Evolutionary conservation across 2,888 invertebrate species (phyloP).

Genomic region (Cancer borealis): DNA sequence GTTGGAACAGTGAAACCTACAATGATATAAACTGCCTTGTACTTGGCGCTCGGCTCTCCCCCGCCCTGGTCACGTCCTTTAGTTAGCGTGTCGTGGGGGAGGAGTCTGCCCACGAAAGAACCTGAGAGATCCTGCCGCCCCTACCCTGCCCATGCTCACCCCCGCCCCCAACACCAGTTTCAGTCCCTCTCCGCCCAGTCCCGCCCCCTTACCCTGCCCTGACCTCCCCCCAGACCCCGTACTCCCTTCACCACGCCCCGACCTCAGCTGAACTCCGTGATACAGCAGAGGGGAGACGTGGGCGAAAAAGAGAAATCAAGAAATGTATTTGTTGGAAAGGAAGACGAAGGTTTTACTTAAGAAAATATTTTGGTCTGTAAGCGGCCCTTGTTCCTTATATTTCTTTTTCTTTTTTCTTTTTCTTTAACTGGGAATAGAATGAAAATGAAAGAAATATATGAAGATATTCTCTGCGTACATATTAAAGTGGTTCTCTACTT

Average conservation of each 20-base stretch:
- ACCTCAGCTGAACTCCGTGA: not conserved
- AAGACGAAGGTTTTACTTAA: not conserved
- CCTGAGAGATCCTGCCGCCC: not conserved
- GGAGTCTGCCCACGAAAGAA: conserved; percentile 59
- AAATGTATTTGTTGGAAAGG: not conserved
- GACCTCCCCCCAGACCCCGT: not conserved
- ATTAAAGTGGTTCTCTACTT: not conserved
- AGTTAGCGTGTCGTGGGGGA: conserved; percentile 52
- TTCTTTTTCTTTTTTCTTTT: not conserved
- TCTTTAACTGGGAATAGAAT: not conserved
- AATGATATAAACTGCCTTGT: conserved; percentile 59
- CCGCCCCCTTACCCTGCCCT: not conserved
- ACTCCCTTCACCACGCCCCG: not conserved
- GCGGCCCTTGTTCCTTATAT: not conserved
- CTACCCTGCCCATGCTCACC: not conserved
- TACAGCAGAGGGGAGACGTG: conserved; percentile 20
- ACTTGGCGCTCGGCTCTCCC: conserved; percentile 46
- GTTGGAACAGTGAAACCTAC: conserved; percentile 54
- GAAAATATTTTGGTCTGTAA: conserved; percentile 1
- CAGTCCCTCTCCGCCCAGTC: not conserved
- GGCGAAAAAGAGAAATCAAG: conserved; percentile 3
- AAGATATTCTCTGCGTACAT: not conserved
- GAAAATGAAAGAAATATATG: not conserved
- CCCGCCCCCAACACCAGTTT: not conserved
- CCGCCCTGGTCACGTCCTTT: conserved; percentile 37